These are phyloP conservation scores for Homarus gammarus DNA, from an alignment of 2,888 invertebrate genomes.

Conservation along the genomic window DNA sequence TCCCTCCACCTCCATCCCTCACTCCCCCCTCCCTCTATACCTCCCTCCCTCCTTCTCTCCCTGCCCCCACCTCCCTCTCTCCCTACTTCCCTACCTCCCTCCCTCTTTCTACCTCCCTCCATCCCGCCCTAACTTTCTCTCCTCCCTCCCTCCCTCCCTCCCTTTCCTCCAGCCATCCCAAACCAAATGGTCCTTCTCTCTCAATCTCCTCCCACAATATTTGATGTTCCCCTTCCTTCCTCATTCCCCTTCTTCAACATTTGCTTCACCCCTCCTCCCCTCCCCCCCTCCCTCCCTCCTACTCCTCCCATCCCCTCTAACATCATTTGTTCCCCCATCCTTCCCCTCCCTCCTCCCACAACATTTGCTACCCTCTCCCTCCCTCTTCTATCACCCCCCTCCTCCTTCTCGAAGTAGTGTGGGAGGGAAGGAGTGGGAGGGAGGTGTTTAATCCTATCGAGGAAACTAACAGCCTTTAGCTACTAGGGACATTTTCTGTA, in stretches of 20 bases:
- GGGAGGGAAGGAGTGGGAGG: slow-evolving; percentile 21
- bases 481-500: slow-evolving; percentile 39
- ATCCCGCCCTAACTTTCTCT: too few relatives aligned
- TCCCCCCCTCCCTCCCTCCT: not conserved
- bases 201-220: too few relatives aligned
- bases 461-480: not conserved
- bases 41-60: slow-evolving; percentile 11
- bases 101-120: too few relatives aligned
- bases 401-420: slow-evolving; percentile 4
- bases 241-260: too few relatives aligned
- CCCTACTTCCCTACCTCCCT: too few relatives aligned
- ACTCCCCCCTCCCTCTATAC: too few relatives aligned
- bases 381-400: slow-evolving; percentile 29
- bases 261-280: slow-evolving; percentile 11
- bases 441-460: slow-evolving; percentile 25
- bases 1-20: too few relatives aligned
- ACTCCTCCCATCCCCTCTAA: too few relatives aligned
- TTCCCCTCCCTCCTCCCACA: not conserved
- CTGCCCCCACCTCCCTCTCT: slow-evolving; percentile 4
- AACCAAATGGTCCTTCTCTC: too few relatives aligned
- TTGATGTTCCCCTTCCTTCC: too few relatives aligned
- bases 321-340: not conserved
- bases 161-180: too few relatives aligned
- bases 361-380: not conserved
- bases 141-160: too few relatives aligned